Evolutionary conservation across 2,888 invertebrate species (phyloP).

Genomic region (Caenorhabditis sp.): DNA sequence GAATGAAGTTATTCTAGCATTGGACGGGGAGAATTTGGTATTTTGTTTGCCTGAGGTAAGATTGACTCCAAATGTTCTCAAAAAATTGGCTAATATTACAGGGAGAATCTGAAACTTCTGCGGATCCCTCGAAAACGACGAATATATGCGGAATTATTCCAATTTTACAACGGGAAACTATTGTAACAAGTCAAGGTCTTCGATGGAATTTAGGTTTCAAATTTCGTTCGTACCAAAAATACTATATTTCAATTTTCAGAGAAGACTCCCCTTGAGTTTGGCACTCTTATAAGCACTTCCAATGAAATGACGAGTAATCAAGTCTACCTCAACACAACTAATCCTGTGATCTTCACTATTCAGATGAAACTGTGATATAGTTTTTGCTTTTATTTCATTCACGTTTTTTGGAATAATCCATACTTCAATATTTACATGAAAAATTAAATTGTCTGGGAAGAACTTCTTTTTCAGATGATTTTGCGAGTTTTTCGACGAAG

Average conservation of each 20-base stretch:
- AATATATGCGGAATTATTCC: conserved; percentile 63
- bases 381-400: not conserved
- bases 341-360: conserved; percentile 45
- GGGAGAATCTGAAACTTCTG: conserved; percentile 23
- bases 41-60: conserved; percentile 27
- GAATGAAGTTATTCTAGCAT: conserved; percentile 4
- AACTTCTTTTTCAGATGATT: conserved; percentile 4
- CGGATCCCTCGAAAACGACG: conserved; percentile 20
- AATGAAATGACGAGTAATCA: conserved; percentile 32
- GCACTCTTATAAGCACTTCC: conserved; percentile 45
- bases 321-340: conserved; percentile 31
- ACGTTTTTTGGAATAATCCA: not conserved
- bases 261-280: conserved; percentile 35
- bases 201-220: conserved; percentile 58
- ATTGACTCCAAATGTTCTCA: no score
- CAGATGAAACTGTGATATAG: conserved; percentile 23
- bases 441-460: not conserved
- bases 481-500: not conserved
- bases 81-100: not conserved
- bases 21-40: conserved; percentile 37
- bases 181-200: conserved; percentile 60
- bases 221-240: not conserved
- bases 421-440: not conserved
- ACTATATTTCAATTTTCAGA: conserved; percentile 18
- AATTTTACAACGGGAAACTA: conserved; percentile 53